phyloP scores from a whole-genome alignment of 2,797 vertebrate genomes.

The Salarias fasciatus region DNA sequence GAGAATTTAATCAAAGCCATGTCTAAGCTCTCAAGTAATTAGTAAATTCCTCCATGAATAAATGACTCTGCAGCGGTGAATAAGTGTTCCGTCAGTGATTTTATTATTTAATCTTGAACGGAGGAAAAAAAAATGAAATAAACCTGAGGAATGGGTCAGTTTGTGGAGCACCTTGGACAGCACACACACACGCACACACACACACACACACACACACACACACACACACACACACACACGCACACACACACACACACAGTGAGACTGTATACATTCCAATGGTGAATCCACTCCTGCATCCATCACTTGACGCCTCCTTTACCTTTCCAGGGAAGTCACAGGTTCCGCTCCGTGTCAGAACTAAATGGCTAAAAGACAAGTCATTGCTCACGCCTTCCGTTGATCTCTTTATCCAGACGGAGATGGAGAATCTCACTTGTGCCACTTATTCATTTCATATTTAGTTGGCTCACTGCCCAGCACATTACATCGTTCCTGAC shows the following conservation, averaged over 20 bases:
- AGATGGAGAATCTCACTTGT: conserved; percentile 47
- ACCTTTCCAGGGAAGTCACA: conserved; percentile 35
- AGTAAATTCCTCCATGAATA: not conserved
- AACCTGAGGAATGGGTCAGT: conserved; percentile 36
- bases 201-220: conserved; percentile 31
- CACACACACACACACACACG: conserved; percentile 48
- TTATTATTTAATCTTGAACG: conserved; percentile 10
- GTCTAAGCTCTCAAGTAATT: not conserved
- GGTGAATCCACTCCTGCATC: conserved; percentile 26
- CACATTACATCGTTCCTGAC: conserved; percentile 46
- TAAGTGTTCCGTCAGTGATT: no score
- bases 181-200: no score
- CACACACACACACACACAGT: conserved; percentile 45
- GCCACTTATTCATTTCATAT: conserved; percentile 59
- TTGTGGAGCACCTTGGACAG: conserved; percentile 21
- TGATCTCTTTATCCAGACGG: conserved; percentile 45
- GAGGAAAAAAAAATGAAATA: conserved; percentile 10
- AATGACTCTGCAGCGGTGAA: not conserved
- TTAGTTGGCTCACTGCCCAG: conserved; percentile 33
- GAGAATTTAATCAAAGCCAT: not conserved
- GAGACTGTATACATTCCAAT: conserved; percentile 38
- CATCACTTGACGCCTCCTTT: conserved; percentile 41
- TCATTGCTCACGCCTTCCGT: conserved; percentile 34
- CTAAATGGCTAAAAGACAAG: conserved; percentile 54
- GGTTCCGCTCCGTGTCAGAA: conserved; percentile 41